phyloP scores from a whole-genome alignment of 1,140 invertebrate genomes.

The Bombus confusus region DNA sequence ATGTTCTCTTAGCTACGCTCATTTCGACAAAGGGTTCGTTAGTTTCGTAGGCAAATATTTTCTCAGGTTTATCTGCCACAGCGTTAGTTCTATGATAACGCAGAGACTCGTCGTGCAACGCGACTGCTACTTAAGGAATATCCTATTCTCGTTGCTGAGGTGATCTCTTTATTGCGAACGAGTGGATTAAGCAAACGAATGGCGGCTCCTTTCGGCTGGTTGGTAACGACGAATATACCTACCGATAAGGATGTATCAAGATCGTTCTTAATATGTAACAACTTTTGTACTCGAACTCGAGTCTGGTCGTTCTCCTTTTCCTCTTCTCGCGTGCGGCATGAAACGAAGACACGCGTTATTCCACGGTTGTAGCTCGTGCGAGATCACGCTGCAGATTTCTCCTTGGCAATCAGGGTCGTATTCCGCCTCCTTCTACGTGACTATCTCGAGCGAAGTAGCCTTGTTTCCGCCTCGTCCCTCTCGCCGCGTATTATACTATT shows the following conservation, averaged over 20 bases:
- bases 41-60: constrained; percentile 41
- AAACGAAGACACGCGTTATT: constrained; percentile 54
- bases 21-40: constrained; percentile 28
- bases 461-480: constrained; percentile 64
- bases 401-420: constrained; percentile 70
- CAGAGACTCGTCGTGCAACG: not conserved
- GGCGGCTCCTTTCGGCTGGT: not conserved
- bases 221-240: not conserved
- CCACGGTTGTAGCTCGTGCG: constrained; percentile 46
- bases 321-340: constrained; percentile 10
- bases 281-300: not conserved
- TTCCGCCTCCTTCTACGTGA: constrained; percentile 62
- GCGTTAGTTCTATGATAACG: constrained; percentile 26
- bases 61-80: constrained; percentile 21
- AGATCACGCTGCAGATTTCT: constrained; percentile 68
- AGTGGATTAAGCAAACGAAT: not conserved
- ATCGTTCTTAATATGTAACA: not conserved
- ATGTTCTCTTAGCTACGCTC: not conserved
- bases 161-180: constrained; percentile 14
- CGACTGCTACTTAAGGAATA: not conserved
- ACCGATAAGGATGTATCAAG: not conserved
- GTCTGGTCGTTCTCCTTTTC: not conserved
- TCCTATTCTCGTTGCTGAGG: not conserved
- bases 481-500: constrained; percentile 60
- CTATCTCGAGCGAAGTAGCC: constrained; percentile 62